Base-by-base conservation (phyloP, 2,888 invertebrate genomes). In the Polydrusus tereticollis region DNA sequence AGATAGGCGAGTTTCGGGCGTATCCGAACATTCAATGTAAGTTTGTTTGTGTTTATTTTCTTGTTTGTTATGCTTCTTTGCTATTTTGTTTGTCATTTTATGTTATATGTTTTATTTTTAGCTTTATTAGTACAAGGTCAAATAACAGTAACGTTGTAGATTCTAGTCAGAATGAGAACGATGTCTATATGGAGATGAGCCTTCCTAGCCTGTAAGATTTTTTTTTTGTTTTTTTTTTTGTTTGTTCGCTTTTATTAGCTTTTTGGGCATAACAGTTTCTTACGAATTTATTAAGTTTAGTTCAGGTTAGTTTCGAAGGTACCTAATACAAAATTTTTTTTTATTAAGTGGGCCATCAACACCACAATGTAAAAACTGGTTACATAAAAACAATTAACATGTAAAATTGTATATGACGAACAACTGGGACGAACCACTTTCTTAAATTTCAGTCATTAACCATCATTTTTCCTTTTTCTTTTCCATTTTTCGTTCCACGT, bases 1-100 rank as follows among this genome's bases (percentile, higher is more conserved):
- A 78, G 88, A 88, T 78, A 84, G 89, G 68, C 83, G 89, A 66
- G 87, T 88, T 63, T 89, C 89, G 47, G 88, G 88, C 45, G 88
- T 88, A 57, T 89, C 89, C 38, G 88, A 88, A 47, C 86, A 88
- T 79, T 88, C 89, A 43, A 86, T 89, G 89, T 89, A 84, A 88
- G 89, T 87, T 72, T 66, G 2, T 36, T 57, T 66, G 26, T 16
- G 7, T 64, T 33, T 62, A 38, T 55, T 50, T n/a, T 8, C 7
- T 43, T 62, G 10, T 21, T 29, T 43, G 6, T 52, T 36, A 26
- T 55, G 14, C 20, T 55, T 26, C 55, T 10, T 20, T 43, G 21
- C 38, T 29, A 7, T 21, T 8, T 50, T 2, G 3, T 21, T 63
- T 47, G 10, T n/a, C 45, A 5, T 55, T 55, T 52, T 65, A 20